These are phyloP conservation scores for Ellobium chinense DNA, from an alignment of 2,888 invertebrate species.

Conservation along the genomic window DNA sequence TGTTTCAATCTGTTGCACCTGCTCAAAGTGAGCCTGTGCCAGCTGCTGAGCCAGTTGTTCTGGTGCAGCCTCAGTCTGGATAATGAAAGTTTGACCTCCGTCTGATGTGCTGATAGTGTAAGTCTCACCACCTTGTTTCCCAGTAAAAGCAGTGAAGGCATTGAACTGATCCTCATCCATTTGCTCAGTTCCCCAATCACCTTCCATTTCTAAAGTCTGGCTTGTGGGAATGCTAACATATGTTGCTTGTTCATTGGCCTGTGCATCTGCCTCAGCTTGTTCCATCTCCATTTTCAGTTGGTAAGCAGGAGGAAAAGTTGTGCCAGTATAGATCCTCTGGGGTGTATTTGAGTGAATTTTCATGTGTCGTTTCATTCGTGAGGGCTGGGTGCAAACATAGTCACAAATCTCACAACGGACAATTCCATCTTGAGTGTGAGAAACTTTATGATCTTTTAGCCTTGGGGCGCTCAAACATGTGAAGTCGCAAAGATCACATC, in stretches of 20 bases:
- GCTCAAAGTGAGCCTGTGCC: slow-evolving; percentile 41
- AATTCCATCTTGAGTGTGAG: slow-evolving; percentile 29
- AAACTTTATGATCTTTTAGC: slow-evolving; percentile 37
- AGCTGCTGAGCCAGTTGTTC: slow-evolving; percentile 39
- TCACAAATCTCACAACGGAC: slow-evolving; percentile 34
- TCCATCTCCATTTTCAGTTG: slow-evolving; percentile 28
- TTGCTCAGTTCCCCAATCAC: slow-evolving; percentile 37
- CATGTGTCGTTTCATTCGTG: slow-evolving; percentile 35
- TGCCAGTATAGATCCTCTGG: slow-evolving; percentile 36
- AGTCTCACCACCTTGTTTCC: slow-evolving; percentile 38
- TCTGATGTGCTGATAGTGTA: slow-evolving; percentile 39
- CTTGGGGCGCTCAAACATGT: slow-evolving; percentile 33
- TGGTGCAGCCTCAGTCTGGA: slow-evolving; percentile 36
- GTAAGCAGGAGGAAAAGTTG: slow-evolving; percentile 30
- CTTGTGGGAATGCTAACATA: slow-evolving; percentile 19
- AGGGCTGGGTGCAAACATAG: slow-evolving; percentile 39
- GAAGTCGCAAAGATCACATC: slow-evolving; percentile 40
- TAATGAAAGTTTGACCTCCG: slow-evolving; percentile 36
- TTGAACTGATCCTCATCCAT: slow-evolving; percentile 41
- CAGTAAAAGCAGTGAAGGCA: slow-evolving; percentile 36
- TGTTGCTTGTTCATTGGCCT: background rate
- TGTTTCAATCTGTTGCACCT: slow-evolving; percentile 35
- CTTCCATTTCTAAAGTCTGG: slow-evolving; percentile 32
- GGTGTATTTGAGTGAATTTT: slow-evolving; percentile 2
- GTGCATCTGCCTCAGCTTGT: slow-evolving; percentile 13